A percentile compares a stretch with the other conserved stretches of the same genome.
These are phyloP conservation scores for Rhinoptilus africanus DNA, from an alignment of 2,113 vertebrate genomes.

Conservation along the genomic window DNA sequence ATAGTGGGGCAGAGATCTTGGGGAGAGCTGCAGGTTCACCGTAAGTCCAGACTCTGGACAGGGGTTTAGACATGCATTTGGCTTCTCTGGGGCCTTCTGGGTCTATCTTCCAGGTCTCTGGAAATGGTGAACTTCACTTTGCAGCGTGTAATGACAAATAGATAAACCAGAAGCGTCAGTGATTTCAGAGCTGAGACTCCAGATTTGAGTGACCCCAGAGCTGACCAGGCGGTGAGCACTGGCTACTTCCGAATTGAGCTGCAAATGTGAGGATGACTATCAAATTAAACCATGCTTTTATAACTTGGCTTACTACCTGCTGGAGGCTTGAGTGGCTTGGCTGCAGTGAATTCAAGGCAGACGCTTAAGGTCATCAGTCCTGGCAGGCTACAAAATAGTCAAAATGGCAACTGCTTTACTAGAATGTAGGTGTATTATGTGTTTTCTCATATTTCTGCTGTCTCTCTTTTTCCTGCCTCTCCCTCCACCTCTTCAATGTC, in stretches of 20 bases:
- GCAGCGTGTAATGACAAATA: background rate
- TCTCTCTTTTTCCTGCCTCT: background rate
- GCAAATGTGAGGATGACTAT: slow-evolving; percentile 4
- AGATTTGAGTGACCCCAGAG: background rate
- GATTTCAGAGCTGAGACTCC: background rate
- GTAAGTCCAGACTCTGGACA: background rate
- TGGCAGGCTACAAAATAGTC: background rate
- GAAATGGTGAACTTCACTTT: background rate
- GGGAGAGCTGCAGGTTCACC: background rate
- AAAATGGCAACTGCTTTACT: background rate
- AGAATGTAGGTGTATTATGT: background rate
- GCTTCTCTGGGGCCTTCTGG: background rate
- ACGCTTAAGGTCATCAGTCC: background rate
- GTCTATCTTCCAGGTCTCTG: background rate
- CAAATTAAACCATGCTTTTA: background rate
- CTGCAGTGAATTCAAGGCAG: background rate
- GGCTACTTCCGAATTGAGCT: background rate
- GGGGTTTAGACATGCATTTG: background rate
- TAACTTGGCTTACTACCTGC: background rate
- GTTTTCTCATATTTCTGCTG: background rate
- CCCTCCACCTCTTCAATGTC: background rate
- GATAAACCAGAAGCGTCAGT: background rate
- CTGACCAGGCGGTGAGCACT: background rate
- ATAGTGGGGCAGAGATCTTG: background rate
- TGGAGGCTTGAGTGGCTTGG: background rate